phyloP scores from a whole-genome alignment of 35 echinoderm and acorn worm genomes.

The Heliocidaris tuberculata region DNA sequence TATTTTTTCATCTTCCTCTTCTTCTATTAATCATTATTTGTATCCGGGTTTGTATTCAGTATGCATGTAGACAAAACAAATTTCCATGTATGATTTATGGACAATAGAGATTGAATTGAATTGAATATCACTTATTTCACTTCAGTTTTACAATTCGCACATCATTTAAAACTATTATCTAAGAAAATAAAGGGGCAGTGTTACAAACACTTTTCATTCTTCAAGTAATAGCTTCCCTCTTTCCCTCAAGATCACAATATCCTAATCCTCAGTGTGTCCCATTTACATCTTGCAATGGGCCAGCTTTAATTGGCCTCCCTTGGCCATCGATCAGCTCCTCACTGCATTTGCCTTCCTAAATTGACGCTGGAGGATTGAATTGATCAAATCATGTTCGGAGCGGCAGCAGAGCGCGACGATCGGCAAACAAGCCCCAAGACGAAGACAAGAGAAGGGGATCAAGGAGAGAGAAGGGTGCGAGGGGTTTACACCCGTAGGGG shows the following conservation, averaged over 20 bases:
- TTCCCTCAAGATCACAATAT: not conserved
- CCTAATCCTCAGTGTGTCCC: not conserved
- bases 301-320: not conserved
- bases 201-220: not conserved
- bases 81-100: too few relatives aligned
- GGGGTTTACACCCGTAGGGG: not conserved
- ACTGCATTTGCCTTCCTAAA: not conserved
- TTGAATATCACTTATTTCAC: too few relatives aligned
- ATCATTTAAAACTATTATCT: too few relatives aligned
- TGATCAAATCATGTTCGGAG: conserved; percentile 14
- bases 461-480: not conserved
- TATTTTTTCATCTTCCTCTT: too few relatives aligned
- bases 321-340: not conserved
- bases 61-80: too few relatives aligned
- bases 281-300: not conserved
- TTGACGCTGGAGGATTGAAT: conserved; percentile 14
- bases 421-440: not conserved
- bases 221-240: not conserved
- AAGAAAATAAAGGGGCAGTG: too few relatives aligned
- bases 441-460: not conserved
- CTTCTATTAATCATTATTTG: too few relatives aligned
- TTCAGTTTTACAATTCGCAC: too few relatives aligned
- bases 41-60: too few relatives aligned
- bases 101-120: too few relatives aligned
- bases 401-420: conserved; percentile 13